phyloP scores from a whole-genome alignment of 2,797 vertebrate genomes.

The Gorsachius magnificus region DNA sequence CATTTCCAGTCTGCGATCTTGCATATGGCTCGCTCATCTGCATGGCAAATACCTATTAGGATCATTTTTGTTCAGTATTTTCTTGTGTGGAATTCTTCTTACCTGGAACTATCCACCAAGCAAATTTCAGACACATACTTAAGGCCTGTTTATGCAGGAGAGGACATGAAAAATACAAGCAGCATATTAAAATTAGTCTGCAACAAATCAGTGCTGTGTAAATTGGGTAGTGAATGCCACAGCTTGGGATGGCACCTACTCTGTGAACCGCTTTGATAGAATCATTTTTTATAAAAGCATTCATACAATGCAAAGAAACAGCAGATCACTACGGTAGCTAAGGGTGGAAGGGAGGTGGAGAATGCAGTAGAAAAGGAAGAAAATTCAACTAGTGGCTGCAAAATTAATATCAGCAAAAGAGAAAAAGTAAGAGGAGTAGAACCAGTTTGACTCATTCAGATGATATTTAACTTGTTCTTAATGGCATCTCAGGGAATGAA shows the following conservation, averaged over 20 bases:
- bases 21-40: not conserved
- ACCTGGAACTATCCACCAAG: not conserved
- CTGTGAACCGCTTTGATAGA: not conserved
- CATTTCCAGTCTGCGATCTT: rapidly evolving
- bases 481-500: not conserved
- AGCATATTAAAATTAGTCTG: not conserved
- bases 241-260: not conserved
- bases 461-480: conserved; percentile 26
- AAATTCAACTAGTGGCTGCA: not conserved
- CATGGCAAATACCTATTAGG: not conserved
- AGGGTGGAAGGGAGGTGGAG: not conserved
- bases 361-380: not conserved
- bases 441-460: not conserved
- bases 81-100: not conserved
- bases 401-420: not conserved
- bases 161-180: not conserved
- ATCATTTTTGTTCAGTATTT: not conserved
- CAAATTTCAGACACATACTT: not conserved
- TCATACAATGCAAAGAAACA: not conserved
- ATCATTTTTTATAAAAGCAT: not conserved
- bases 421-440: not conserved
- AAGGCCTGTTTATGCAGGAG: not conserved
- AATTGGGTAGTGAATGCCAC: not conserved
- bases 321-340: not conserved
- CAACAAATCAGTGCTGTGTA: not conserved